These are phyloP conservation scores for Tangachromis dhanisi DNA, from an alignment of 2,113 vertebrate genomes.

Conservation along the genomic window DNA sequence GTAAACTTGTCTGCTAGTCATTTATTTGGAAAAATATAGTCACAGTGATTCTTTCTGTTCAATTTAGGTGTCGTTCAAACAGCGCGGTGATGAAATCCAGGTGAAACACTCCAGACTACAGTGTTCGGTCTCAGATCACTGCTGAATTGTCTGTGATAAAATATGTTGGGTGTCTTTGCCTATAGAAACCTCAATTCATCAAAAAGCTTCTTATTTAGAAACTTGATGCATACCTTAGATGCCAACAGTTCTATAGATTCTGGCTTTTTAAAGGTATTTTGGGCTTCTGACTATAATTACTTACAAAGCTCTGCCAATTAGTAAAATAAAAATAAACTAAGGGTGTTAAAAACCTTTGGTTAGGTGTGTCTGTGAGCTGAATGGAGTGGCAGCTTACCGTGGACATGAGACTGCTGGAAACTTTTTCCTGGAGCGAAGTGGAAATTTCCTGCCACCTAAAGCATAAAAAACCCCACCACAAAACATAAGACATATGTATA, in stretches of 20 bases:
- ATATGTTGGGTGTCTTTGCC: not conserved
- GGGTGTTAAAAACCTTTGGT: not conserved
- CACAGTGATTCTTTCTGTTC: not conserved
- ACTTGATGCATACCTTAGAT: not conserved
- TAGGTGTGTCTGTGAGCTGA: not conserved
- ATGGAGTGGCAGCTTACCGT: slow-evolving; percentile 73
- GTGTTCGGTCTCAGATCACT: not conserved
- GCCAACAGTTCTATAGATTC: not conserved
- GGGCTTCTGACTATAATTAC: not conserved
- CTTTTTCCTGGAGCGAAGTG: slow-evolving; percentile 98
- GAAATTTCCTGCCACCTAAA: slow-evolving; percentile 96
- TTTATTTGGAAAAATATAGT: not conserved
- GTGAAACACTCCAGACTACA: not conserved
- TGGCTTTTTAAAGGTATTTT: not conserved
- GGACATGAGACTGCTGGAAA: slow-evolving; percentile 97
- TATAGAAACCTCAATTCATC: not conserved
- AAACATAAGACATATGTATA: not conserved
- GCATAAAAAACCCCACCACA: not conserved
- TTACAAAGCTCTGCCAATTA: not conserved
- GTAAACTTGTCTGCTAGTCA: not conserved
- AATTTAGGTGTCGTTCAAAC: not conserved
- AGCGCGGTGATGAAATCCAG: not conserved
- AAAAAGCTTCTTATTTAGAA: not conserved
- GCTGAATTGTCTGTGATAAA: not conserved
- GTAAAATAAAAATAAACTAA: not conserved